These are phyloP conservation scores for Zonotrichia leucophrys DNA, from an alignment of 2,113 vertebrate genomes.

Conservation along the genomic window DNA sequence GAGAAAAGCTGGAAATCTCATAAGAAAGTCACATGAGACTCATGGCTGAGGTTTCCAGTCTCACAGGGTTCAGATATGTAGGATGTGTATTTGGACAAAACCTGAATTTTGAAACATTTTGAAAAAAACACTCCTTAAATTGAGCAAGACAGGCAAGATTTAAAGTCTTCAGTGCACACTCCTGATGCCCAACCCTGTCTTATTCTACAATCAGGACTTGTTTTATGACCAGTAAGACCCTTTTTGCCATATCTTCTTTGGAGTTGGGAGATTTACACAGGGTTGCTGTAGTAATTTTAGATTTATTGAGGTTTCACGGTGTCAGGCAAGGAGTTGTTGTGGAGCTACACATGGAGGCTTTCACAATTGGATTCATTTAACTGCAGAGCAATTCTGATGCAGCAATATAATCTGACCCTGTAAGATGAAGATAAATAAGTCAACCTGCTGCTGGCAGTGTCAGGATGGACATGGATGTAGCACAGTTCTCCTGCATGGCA, in stretches of 20 bases:
- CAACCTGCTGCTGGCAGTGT: not conserved
- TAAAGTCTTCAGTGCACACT: not conserved
- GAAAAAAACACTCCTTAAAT: not conserved
- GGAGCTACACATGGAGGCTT: not conserved
- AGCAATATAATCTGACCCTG: not conserved
- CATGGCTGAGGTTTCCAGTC: not conserved
- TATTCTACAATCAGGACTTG: not conserved
- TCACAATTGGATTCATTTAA: not conserved
- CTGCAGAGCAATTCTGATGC: not conserved
- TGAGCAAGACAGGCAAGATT: not conserved
- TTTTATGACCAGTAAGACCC: not conserved
- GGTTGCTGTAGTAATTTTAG: not conserved
- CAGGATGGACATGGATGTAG: not conserved
- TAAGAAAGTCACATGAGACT: slow-evolving; percentile 3
- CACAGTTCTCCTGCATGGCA: not conserved
- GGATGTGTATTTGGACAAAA: not conserved
- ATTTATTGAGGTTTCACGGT: not conserved
- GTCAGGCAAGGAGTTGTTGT: not conserved
- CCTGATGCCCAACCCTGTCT: not conserved
- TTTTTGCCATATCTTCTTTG: not conserved
- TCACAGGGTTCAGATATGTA: not conserved
- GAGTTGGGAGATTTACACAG: not conserved
- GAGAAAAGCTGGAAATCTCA: slow-evolving; percentile 59
- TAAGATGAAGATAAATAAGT: not conserved
- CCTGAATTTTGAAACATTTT: not conserved